phyloP scores from a whole-genome alignment of 1,140 invertebrate genomes.

The Eupeodes corollae region DNA sequence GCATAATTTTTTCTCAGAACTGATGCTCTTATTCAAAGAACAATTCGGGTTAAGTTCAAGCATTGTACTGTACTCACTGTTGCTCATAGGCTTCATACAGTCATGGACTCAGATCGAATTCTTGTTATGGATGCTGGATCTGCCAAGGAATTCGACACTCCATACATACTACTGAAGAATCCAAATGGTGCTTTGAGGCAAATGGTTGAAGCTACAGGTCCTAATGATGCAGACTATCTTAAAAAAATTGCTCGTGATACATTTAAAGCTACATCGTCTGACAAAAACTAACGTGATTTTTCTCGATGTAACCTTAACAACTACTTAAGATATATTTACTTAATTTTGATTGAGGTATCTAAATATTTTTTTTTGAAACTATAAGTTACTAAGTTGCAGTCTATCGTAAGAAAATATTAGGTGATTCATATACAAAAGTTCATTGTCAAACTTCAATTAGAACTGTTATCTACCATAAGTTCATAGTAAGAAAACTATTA shows the following conservation, averaged over 20 bases:
- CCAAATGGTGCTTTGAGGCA: slow-evolving; percentile 18
- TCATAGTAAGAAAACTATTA: too few species aligned
- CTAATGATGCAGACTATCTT: slow-evolving; percentile 22
- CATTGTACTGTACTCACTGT: slow-evolving; percentile 60
- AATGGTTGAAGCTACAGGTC: slow-evolving; percentile 29
- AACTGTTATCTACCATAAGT: too few species aligned
- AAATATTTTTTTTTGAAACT: too few species aligned
- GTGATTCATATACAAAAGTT: too few species aligned
- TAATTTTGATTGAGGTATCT: too few species aligned
- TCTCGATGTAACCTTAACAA: too few species aligned
- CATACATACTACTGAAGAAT: slow-evolving; percentile 46
- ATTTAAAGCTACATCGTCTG: slow-evolving; percentile 4
- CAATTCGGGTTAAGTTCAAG: slow-evolving; percentile 44
- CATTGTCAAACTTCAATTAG: too few species aligned
- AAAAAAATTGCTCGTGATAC: slow-evolving; percentile 25
- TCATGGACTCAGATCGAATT: slow-evolving; percentile 62
- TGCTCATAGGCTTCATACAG: slow-evolving; percentile 64
- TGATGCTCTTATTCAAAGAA: slow-evolving; percentile 44
- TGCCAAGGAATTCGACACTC: slow-evolving; percentile 53
- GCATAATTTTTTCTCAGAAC: slow-evolving; percentile 38
- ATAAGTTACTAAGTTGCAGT: too few species aligned
- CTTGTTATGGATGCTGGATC: slow-evolving; percentile 51
- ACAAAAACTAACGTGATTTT: too few species aligned
- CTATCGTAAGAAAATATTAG: too few species aligned
- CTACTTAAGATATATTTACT: too few species aligned